These are phyloP conservation scores for Siniperca obscura DNA, from an alignment of 2,797 vertebrate species.

Conservation along the genomic window DNA sequence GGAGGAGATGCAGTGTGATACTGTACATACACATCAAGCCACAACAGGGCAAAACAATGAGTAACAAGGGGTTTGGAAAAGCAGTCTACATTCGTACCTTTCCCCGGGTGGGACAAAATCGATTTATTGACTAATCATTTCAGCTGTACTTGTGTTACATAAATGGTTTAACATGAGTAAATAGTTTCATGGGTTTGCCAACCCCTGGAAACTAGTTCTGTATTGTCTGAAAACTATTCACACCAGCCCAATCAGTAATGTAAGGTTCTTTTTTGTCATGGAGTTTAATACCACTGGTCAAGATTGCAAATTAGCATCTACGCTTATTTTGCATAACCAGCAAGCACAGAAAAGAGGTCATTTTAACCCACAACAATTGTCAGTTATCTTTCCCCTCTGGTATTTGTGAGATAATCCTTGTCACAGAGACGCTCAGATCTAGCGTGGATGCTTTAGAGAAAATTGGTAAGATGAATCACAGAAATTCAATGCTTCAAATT, in stretches of 20 bases:
- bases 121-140: neutral
- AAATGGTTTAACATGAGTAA: neutral
- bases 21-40: neutral
- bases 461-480: conserved; percentile 74
- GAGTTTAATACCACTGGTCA: conserved; percentile 30
- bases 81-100: neutral
- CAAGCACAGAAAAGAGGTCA: conserved; percentile 22
- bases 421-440: conserved; percentile 61
- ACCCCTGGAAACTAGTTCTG: conserved; percentile 8
- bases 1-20: neutral
- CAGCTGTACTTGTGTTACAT: neutral
- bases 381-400: conserved; percentile 53
- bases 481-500: conserved; percentile 74
- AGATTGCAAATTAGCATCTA: conserved; percentile 45
- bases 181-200: neutral
- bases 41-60: neutral
- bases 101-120: neutral
- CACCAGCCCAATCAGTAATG: neutral
- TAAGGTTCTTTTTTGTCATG: neutral
- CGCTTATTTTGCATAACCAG: conserved; percentile 36
- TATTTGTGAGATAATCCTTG: conserved; percentile 70
- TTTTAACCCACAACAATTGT: conserved; percentile 59
- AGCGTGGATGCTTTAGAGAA: conserved; percentile 62
- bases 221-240: neutral
- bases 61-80: neutral